A percentile compares a stretch with the other conserved stretches of the same genome.
Evolutionary conservation across 2,113 vertebrate species (phyloP).

Genomic region (Prolemur simus): DNA sequence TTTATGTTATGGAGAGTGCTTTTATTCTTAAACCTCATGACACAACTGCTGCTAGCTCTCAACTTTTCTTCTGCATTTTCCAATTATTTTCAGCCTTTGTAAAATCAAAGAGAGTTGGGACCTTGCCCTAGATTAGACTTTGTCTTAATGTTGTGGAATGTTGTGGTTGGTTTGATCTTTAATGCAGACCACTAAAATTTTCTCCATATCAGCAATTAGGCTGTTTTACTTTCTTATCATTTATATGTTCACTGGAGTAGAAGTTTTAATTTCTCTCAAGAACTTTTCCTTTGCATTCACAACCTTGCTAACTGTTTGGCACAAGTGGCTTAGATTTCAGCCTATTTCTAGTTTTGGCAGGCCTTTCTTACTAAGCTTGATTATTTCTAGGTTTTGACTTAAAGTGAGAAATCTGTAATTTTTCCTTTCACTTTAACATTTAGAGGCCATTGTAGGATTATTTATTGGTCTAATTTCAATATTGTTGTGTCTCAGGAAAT

Average conservation of each 20-base stretch:
- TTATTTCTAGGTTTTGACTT: neutral
- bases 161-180: neutral
- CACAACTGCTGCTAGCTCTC: neutral
- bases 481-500: neutral
- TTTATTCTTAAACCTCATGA: neutral
- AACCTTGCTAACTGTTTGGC: neutral
- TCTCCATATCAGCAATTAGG: neutral
- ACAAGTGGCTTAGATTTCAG: neutral
- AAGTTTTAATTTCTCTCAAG: neutral
- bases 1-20: neutral
- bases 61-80: neutral
- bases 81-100: neutral
- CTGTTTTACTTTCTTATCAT: neutral
- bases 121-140: neutral
- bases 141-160: neutral
- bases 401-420: neutral
- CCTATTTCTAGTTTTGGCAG: neutral
- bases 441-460: neutral
- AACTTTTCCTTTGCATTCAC: neutral
- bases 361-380: neutral
- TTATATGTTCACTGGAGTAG: neutral
- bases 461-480: neutral
- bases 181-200: neutral
- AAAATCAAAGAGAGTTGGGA: neutral
- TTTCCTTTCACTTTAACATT: neutral